Conservation (phyloP, 2,113 vertebrate genomes). For the Phylloscopus trochilus region DNA sequence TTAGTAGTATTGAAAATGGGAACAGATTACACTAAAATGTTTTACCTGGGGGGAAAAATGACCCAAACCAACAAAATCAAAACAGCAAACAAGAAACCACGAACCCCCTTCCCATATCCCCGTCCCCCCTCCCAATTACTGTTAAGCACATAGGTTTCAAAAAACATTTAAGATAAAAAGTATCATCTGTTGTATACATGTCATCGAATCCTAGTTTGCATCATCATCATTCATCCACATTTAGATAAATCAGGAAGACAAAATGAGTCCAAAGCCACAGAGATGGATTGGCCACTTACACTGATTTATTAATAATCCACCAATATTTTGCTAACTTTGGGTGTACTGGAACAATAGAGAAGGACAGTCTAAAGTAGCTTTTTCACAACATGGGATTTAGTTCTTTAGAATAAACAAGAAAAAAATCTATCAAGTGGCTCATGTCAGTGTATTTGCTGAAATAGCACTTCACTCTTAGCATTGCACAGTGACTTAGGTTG, state of each 20-base stretch:
- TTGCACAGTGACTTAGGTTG: background rate
- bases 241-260: background rate
- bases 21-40: background rate
- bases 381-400: background rate
- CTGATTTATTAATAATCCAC: background rate
- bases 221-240: background rate
- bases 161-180: background rate
- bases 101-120: fast-evolving
- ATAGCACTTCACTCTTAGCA: constrained; percentile 9
- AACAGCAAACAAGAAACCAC: background rate
- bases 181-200: fast-evolving
- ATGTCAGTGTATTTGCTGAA: constrained; percentile 22
- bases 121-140: fast-evolving
- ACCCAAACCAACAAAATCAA: background rate
- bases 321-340: background rate
- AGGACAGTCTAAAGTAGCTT: background rate
- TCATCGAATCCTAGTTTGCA: background rate
- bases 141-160: background rate
- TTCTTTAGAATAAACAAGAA: background rate
- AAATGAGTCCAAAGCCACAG: background rate
- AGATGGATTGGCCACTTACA: background rate
- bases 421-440: background rate
- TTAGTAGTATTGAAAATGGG: background rate
- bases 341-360: background rate
- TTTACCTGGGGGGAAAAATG: background rate